Evolutionary conservation across 1,140 invertebrate genomes (phyloP), one percentile per base, ranked within the genome.

Genomic region (Trichogramma pretiosum): DNA sequence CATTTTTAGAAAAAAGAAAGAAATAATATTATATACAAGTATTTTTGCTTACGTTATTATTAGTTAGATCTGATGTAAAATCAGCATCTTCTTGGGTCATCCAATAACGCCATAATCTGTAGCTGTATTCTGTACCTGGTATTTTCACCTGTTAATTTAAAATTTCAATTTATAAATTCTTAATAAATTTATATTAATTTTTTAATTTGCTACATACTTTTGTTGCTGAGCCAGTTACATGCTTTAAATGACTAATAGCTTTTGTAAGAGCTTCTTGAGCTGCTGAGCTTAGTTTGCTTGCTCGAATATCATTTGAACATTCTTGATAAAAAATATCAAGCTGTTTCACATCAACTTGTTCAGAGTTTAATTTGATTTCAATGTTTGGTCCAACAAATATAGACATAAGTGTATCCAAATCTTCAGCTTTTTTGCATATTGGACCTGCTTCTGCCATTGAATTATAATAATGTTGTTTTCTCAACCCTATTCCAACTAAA

Each of bases 251-350:
- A 17, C 61, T 39, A 1, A 78, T 62, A 40, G 75, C 75, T 60
- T 75, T 77, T 26, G 44, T 56, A 61, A 93, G 80, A 14, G 78
- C 70, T 8, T 72, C 62, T 55, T 78, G 77, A 44, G 92, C 75
- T 48, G 89, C 83, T 2, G 65, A 55, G 46, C 79, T 74, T 3
- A 94, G 74, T 14, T 78, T 77, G 61, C 87, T 89, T 3, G 83
- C 72, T 39, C 76, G 72, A 1, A 77, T 52, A 66, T 87, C 85
- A 14, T 77, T 74, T 3, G 78, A 78, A 46, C 78, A 76, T 56
- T 85, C 77, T 58, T 90, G 79, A 64, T 89, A 94, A 64, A 81
- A 92, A 48, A 88, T 77, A 41, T 82, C 81, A 1, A 96, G 56
- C 23, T 80, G 74, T 57, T 78, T 76, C 19, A 52, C 14, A 28